A percentile compares a stretch with the other conserved stretches of the same genome.
Conservation (phyloP, 2,113 vertebrate genomes). For the Brevimyrus niger region DNA sequence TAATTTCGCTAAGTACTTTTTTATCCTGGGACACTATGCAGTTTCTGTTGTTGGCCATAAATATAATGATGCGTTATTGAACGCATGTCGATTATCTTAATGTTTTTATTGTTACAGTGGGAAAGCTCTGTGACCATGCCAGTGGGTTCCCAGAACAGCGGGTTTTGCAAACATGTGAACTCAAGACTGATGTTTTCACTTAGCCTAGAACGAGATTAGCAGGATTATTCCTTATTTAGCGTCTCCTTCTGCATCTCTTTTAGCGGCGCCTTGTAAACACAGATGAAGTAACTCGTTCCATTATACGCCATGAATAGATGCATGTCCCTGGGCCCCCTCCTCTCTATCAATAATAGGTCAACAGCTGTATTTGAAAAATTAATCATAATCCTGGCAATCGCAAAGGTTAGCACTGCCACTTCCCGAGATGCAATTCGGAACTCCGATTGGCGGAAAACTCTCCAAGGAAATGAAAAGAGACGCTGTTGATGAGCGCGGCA, state of each 20-base stretch:
- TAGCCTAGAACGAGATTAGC: constrained; percentile 53
- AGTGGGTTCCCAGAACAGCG: background rate
- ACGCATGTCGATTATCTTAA: constrained; percentile 64
- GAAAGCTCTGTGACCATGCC: background rate
- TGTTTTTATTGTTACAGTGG: constrained; percentile 64
- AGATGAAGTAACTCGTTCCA: constrained; percentile 65
- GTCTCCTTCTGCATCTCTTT: constrained; percentile 59
- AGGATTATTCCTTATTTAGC: constrained; percentile 59
- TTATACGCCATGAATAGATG: constrained; percentile 53
- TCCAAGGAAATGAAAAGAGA: constrained; percentile 57
- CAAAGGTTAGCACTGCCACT: constrained; percentile 60
- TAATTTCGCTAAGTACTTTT: constrained; percentile 64
- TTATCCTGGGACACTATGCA: constrained; percentile 51
- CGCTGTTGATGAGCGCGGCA: constrained; percentile 69
- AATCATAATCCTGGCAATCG: constrained; percentile 68
- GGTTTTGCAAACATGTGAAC: constrained; percentile 22
- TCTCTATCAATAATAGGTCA: constrained; percentile 71
- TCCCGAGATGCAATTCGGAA: constrained; percentile 54
- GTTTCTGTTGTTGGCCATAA: constrained; percentile 59
- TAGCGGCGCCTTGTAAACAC: constrained; percentile 64
- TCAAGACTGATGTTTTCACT: constrained; percentile 58
- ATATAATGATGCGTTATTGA: constrained; percentile 68
- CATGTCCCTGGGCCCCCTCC: constrained; percentile 53
- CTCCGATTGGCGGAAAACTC: constrained; percentile 55
- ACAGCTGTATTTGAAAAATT: constrained; percentile 76